These are phyloP conservation scores for Stratiomys singularior DNA, from an alignment of 2,888 invertebrate species.

Conservation along the genomic window DNA sequence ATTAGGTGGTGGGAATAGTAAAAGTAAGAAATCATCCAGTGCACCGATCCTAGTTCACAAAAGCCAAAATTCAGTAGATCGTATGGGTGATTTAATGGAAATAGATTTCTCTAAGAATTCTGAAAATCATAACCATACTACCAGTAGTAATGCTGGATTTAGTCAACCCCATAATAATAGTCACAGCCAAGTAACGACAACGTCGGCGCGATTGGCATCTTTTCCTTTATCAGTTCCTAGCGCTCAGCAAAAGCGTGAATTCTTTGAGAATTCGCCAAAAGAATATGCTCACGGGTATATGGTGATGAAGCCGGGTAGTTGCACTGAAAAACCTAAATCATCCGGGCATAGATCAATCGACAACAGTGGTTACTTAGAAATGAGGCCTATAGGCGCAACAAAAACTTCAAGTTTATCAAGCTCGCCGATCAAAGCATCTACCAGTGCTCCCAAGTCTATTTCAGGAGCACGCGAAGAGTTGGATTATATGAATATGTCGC, in stretches of 20 bases:
- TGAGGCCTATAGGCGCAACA: slow-evolving; percentile 62
- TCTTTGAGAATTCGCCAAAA: slow-evolving; percentile 44
- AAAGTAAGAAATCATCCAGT: slow-evolving; percentile 72
- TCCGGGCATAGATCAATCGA: slow-evolving; percentile 43
- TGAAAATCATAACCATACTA: slow-evolving; percentile 46
- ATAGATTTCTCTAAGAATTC: slow-evolving; percentile 73
- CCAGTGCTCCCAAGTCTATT: slow-evolving; percentile 6
- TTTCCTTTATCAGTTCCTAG: slow-evolving; percentile 52
- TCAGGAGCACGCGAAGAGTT: slow-evolving; percentile 8
- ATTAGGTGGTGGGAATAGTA: slow-evolving; percentile 53
- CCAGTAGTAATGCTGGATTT: slow-evolving; percentile 62
- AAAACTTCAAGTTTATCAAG: slow-evolving; percentile 54
- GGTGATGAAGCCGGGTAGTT: slow-evolving; percentile 70
- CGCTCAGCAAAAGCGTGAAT: slow-evolving; percentile 44
- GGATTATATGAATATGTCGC: slow-evolving; percentile 53
- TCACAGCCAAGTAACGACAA: slow-evolving; percentile 39
- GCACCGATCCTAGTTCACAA: slow-evolving; percentile 72
- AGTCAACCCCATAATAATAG: slow-evolving; percentile 45
- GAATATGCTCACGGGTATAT: slow-evolving; percentile 67
- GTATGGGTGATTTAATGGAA: slow-evolving; percentile 85
- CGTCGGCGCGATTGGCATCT: slow-evolving; percentile 48
- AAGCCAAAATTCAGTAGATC: slow-evolving; percentile 69
- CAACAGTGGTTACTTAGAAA: slow-evolving; percentile 64
- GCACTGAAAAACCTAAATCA: slow-evolving; percentile 40
- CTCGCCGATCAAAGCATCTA: slow-evolving; percentile 54